Evolutionary conservation across 2,888 invertebrate species (phyloP).

Genomic region (Xanthia icteritia): DNA sequence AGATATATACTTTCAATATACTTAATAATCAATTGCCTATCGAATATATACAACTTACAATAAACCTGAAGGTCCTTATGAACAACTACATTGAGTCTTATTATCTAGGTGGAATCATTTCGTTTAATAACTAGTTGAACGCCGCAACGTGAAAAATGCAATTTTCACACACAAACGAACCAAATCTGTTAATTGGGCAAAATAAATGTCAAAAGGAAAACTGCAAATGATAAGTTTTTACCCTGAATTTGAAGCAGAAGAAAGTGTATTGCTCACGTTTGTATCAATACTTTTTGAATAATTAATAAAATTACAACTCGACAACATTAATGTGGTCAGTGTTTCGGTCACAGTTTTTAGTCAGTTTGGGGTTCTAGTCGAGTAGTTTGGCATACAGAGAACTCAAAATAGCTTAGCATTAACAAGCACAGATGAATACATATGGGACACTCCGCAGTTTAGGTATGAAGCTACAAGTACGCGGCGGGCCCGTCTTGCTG

Average conservation of each 20-base stretch:
- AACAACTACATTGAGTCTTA: constrained; percentile 87
- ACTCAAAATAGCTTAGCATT: constrained; percentile 17
- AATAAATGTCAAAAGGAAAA: constrained; percentile 46
- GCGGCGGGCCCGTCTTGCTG: too few relatives aligned
- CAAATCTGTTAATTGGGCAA: constrained; percentile 47
- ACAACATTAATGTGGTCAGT: constrained; percentile 20
- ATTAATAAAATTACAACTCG: constrained; percentile 34
- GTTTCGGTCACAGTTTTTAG: not conserved
- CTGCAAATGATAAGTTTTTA: constrained; percentile 53
- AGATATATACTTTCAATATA: constrained; percentile 84
- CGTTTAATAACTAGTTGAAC: constrained; percentile 71
- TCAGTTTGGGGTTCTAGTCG: not conserved
- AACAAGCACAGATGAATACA: too few relatives aligned
- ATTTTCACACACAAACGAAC: constrained; percentile 62
- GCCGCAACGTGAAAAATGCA: constrained; percentile 62
- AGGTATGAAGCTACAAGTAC: too few relatives aligned
- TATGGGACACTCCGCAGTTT: too few relatives aligned
- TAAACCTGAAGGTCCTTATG: constrained; percentile 83
- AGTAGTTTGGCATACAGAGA: not conserved
- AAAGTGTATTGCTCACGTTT: constrained; percentile 32
- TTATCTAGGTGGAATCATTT: constrained; percentile 87
- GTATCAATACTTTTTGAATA: constrained; percentile 15
- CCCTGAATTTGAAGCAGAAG: constrained; percentile 53
- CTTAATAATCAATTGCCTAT: constrained; percentile 84
- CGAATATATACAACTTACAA: constrained; percentile 86